A percentile compares a stretch with the other conserved stretches of the same genome.
Conservation (phyloP, 2,113 vertebrate genomes). For the Paramisgurnus dabryanus region DNA sequence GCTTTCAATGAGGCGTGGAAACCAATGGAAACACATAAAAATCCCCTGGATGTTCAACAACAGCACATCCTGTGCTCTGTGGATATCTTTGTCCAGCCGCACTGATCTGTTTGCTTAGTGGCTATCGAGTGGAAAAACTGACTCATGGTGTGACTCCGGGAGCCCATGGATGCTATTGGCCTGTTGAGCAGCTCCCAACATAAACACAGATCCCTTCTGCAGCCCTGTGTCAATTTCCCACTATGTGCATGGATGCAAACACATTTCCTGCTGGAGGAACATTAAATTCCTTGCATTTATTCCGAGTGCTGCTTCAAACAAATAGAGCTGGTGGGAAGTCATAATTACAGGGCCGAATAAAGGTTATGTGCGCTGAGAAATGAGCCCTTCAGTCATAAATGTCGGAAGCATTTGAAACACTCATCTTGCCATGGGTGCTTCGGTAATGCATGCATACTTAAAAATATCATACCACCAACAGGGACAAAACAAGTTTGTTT, state of each 20-base stretch:
- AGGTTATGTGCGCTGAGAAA: constrained; percentile 6
- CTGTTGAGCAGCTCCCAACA: constrained; percentile 59
- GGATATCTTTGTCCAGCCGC: constrained; percentile 54
- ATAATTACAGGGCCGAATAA: constrained; percentile 12
- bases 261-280: constrained; percentile 69
- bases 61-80: constrained; percentile 56
- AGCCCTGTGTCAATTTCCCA: constrained; percentile 68
- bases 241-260: constrained; percentile 62
- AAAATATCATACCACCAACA: constrained; percentile 13
- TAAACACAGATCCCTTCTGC: constrained; percentile 69
- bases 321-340: constrained; percentile 25
- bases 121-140: constrained; percentile 65
- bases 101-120: constrained; percentile 64
- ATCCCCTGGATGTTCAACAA: constrained; percentile 49
- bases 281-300: constrained; percentile 7
- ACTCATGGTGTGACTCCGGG: constrained; percentile 57
- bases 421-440: constrained; percentile 12
- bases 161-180: constrained; percentile 46
- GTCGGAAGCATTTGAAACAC: constrained; percentile 17
- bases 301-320: constrained; percentile 31
- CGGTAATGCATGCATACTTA: neutral
- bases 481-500: neutral
- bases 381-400: neutral
- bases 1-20: constrained; percentile 9
- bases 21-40: constrained; percentile 42